phyloP scores from a whole-genome alignment of 2,888 invertebrate species.

The Megamerina dolium region DNA sequence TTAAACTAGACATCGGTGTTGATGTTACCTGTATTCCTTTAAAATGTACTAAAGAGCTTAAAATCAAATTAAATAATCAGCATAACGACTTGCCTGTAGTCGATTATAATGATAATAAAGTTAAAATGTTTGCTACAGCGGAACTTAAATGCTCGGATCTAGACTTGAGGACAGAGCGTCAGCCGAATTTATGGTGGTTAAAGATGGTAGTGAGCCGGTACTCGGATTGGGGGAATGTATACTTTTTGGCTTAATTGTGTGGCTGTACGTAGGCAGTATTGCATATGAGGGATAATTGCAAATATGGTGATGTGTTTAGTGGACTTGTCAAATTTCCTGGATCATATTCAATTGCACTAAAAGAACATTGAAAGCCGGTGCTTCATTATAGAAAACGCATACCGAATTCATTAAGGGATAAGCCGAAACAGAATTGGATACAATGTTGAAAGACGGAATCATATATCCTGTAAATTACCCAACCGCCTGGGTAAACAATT shows the following conservation, averaged over 20 bases:
- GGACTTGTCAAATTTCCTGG: conserved; percentile 17
- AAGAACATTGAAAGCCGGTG: conserved; percentile 17
- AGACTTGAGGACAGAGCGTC: too few species aligned
- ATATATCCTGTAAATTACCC: conserved; percentile 13
- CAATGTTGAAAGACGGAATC: conserved; percentile 14
- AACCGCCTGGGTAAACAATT: conserved; percentile 16
- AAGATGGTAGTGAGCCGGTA: conserved; percentile 10
- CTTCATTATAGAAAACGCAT: too few species aligned
- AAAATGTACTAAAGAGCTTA: conserved; percentile 11
- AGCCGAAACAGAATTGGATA: conserved; percentile 11
- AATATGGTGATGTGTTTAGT: conserved; percentile 15
- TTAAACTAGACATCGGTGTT: conserved; percentile 19
- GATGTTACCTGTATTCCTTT: conserved; percentile 20
- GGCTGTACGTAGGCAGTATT: too few species aligned
- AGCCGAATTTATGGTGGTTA: conserved; percentile 11
- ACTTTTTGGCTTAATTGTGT: background rate
- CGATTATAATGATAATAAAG: conserved; percentile 19
- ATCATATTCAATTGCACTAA: conserved; percentile 14
- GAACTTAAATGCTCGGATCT: background rate
- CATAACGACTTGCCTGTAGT: conserved; percentile 11
- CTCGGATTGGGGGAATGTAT: conserved; percentile 1
- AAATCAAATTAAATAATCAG: conserved; percentile 5
- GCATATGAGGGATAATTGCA: too few species aligned
- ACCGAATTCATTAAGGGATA: conserved; percentile 8
- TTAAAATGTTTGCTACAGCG: conserved; percentile 10